These are phyloP conservation scores for Troides helena DNA, from an alignment of 2,888 invertebrate species.

Conservation along the genomic window DNA sequence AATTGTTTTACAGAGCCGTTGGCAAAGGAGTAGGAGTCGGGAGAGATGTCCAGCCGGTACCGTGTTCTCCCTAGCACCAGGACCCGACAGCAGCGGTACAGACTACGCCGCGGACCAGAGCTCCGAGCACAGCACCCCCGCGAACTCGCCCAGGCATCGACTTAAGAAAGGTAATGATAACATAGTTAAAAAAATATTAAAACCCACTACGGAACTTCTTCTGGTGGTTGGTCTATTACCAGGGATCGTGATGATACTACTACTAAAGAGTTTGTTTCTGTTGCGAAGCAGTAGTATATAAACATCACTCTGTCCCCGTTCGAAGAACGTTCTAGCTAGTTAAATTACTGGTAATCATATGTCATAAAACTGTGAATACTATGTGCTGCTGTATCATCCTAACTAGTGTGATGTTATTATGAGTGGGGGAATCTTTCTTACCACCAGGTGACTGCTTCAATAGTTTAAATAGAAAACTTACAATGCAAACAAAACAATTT, in stretches of 20 bases:
- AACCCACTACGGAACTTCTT: background rate
- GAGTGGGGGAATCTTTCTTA: too few species aligned
- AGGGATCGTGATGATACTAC: background rate
- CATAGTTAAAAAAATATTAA: background rate
- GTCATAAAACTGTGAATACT: too few species aligned
- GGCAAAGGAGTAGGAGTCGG: slow-evolving; percentile 87
- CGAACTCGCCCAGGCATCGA: slow-evolving; percentile 82
- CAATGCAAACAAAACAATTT: too few species aligned
- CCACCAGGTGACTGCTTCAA: too few species aligned
- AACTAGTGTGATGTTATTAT: too few species aligned
- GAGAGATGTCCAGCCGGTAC: slow-evolving; percentile 82
- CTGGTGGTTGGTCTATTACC: background rate
- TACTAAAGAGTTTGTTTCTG: too few species aligned
- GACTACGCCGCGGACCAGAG: slow-evolving; percentile 92
- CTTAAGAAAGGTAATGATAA: slow-evolving; percentile 51
- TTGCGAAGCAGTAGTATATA: too few species aligned
- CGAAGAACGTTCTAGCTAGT: too few species aligned
- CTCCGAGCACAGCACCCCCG: slow-evolving; percentile 89
- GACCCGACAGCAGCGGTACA: slow-evolving; percentile 83
- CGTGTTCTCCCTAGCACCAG: slow-evolving; percentile 70
- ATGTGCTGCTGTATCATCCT: too few species aligned
- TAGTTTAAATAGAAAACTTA: too few species aligned
- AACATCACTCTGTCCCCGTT: too few species aligned
- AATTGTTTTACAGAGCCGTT: slow-evolving; percentile 82
- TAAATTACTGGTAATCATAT: too few species aligned